phyloP scores from a whole-genome alignment of 92 coral and sea anemone genomes.

The Anthopleura xanthogrammica region DNA sequence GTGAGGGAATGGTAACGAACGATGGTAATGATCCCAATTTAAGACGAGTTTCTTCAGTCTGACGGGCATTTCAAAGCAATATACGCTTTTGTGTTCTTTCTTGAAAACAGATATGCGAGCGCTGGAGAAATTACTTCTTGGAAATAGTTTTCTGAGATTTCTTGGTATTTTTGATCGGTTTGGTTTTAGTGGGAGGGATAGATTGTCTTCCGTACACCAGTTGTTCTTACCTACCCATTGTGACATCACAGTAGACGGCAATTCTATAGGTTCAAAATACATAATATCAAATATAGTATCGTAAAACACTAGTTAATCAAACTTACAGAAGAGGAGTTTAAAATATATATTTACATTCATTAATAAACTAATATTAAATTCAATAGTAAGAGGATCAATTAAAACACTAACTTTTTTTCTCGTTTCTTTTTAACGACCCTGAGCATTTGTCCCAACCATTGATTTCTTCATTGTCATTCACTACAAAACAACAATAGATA shows the following conservation, averaged over 20 bases:
- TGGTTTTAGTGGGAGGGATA: neutral
- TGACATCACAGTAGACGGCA: slow-evolving; percentile 16
- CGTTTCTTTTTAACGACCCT: slow-evolving; percentile 10
- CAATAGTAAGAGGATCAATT: too few relatives aligned
- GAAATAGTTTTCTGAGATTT: slow-evolving; percentile 34
- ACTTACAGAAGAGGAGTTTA: too few relatives aligned
- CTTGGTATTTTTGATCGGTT: slow-evolving; percentile 16
- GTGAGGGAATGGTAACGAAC: slow-evolving; percentile 61
- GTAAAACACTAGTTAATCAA: too few relatives aligned
- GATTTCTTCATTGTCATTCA: slow-evolving; percentile 9
- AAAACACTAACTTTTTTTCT: slow-evolving; percentile 21
- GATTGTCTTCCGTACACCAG: slow-evolving; percentile 22
- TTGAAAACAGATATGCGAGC: slow-evolving; percentile 28
- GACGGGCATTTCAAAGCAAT: slow-evolving; percentile 13
- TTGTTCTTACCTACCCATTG: slow-evolving; percentile 19
- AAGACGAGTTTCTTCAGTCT: slow-evolving; percentile 44
- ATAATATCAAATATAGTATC: too few relatives aligned
- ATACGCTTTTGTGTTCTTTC: neutral
- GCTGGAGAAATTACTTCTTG: slow-evolving; percentile 33
- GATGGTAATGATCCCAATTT: slow-evolving; percentile 55
- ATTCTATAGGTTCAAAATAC: neutral
- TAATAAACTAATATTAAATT: too few relatives aligned
- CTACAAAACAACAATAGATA: slow-evolving; percentile 3
- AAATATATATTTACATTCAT: too few relatives aligned
- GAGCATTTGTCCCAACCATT: slow-evolving; percentile 29